Evolutionary conservation across 2,797 vertebrate genomes (phyloP).

Genomic region (Acanthiza pusilla): DNA sequence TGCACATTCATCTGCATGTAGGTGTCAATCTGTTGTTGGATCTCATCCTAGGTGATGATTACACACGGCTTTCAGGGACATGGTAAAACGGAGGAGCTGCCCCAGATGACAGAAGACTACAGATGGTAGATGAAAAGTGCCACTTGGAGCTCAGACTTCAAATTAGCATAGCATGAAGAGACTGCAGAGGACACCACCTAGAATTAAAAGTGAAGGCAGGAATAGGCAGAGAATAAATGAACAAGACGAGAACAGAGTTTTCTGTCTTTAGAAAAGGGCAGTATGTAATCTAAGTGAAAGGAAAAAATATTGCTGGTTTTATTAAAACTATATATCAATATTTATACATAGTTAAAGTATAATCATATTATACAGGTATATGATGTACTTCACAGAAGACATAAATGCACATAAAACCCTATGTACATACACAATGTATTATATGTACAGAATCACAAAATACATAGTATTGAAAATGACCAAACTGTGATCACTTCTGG

Average conservation of each 20-base stretch:
- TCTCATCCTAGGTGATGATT: neutral
- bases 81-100: neutral
- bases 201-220: neutral
- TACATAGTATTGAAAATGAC: neutral
- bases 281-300: neutral
- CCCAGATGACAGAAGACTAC: neutral
- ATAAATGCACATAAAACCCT: neutral
- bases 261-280: neutral
- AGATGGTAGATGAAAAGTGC: neutral
- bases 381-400: neutral
- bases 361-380: neutral
- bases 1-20: neutral
- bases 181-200: neutral
- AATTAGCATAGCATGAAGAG: neutral
- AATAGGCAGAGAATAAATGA: neutral
- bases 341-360: neutral
- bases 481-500: neutral
- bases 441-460: neutral
- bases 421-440: neutral
- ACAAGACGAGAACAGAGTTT: neutral
- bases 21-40: neutral
- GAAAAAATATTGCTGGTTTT: rapidly evolving
- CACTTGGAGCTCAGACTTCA: neutral
- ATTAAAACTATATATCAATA: neutral
- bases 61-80: neutral